Evolutionary conservation across 2,888 invertebrate genomes (phyloP).

Genomic region (Agapetus fuscipes): DNA sequence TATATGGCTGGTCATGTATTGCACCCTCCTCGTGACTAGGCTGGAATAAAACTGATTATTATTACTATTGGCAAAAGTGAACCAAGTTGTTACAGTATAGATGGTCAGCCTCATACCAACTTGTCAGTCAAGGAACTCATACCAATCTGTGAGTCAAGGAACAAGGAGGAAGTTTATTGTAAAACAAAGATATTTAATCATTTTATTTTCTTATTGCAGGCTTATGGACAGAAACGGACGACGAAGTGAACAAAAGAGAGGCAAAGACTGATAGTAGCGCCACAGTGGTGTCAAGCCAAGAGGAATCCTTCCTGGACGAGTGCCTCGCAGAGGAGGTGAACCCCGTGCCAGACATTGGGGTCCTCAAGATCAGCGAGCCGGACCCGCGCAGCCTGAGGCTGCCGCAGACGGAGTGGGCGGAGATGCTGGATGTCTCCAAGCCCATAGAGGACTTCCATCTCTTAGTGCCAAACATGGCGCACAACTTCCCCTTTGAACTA

Average conservation of each 20-base stretch:
- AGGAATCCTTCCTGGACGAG: constrained; percentile 36
- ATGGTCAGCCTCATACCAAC: too few species aligned
- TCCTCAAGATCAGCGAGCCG: constrained; percentile 58
- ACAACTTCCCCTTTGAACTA: constrained; percentile 80
- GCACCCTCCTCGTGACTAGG: too few species aligned
- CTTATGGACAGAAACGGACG: constrained; percentile 41
- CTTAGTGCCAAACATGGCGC: constrained; percentile 74
- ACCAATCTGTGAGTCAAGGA: too few species aligned
- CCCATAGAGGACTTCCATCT: constrained; percentile 76
- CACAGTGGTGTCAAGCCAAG: constrained; percentile 23
- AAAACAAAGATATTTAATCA: too few species aligned
- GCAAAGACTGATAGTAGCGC: constrained; percentile 24
- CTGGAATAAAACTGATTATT: too few species aligned
- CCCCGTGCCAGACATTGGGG: constrained; percentile 45
- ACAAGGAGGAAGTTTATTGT: too few species aligned
- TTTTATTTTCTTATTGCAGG: too few species aligned
- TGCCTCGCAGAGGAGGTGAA: constrained; percentile 34
- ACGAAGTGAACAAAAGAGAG: constrained; percentile 13
- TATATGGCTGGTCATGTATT: too few species aligned
- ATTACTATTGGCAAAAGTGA: too few species aligned
- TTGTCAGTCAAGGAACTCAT: too few species aligned
- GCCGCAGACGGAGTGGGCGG: constrained; percentile 74
- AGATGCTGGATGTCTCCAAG: constrained; percentile 70
- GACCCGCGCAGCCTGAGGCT: constrained; percentile 30
- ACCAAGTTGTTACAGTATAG: too few species aligned